Conservation (phyloP, 2,113 vertebrate genomes). For the Mastomys coucha region DNA sequence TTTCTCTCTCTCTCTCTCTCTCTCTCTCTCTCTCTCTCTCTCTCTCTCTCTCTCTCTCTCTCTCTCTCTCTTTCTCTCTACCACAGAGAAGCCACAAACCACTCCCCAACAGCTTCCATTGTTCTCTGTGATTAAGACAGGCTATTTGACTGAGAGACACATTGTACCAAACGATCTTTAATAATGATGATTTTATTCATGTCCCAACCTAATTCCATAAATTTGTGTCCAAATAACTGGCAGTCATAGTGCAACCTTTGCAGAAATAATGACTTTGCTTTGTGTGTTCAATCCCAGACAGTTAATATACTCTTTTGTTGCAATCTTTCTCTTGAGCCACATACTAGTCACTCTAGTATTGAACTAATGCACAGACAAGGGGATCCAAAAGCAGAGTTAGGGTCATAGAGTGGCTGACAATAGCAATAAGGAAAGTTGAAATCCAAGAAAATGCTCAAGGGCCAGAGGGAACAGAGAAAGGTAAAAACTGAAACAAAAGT, state of each 20-base stretch:
- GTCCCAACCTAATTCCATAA: neutral
- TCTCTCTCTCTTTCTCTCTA: too few relatives aligned
- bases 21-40: too few relatives aligned
- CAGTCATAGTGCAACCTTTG: neutral
- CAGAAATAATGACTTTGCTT: neutral
- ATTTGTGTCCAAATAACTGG: neutral
- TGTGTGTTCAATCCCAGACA: neutral
- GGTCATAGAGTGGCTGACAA: neutral
- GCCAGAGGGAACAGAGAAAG: neutral
- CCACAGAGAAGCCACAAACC: too few relatives aligned
- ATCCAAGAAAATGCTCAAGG: neutral
- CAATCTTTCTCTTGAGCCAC: neutral
- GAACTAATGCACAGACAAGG: neutral
- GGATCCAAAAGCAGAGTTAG: neutral
- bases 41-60: too few relatives aligned
- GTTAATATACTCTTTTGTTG: neutral
- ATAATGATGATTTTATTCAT: neutral
- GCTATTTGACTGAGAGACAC: neutral
- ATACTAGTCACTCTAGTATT: neutral
- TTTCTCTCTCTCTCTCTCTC: too few relatives aligned
- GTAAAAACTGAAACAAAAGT: too few relatives aligned
- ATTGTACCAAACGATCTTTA: neutral
- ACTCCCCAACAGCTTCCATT: too few relatives aligned
- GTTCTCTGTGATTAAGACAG: neutral
- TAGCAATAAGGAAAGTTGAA: neutral